Conservation (phyloP, 2,113 vertebrate species). For the Halcyon malimbica region DNA sequence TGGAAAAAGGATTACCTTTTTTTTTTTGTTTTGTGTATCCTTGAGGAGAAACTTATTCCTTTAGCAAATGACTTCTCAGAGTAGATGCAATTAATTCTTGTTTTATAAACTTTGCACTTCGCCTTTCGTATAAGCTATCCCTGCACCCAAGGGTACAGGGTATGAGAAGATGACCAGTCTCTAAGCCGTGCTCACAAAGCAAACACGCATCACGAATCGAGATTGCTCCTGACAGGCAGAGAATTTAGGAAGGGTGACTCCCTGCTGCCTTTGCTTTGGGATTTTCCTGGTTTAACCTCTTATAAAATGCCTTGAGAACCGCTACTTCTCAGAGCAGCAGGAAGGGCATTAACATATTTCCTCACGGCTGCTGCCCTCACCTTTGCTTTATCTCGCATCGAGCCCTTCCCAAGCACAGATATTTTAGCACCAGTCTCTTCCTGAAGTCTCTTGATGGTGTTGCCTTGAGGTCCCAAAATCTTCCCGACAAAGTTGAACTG, state of each 20-base stretch:
- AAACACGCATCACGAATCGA: not conserved
- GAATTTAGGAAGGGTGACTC: not conserved
- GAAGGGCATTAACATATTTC: not conserved
- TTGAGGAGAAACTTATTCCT: not conserved
- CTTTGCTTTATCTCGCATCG: slow-evolving; percentile 97
- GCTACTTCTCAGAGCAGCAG: fast-evolving
- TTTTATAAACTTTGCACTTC: not conserved
- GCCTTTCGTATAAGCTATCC: not conserved
- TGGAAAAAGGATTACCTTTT: not conserved
- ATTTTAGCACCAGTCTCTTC: slow-evolving; percentile 89
- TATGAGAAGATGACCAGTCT: not conserved
- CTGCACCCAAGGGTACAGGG: not conserved
- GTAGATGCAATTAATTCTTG: not conserved
- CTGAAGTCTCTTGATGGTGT: slow-evolving; percentile 91
- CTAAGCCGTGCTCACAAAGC: not conserved
- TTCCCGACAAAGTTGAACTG: slow-evolving; percentile 99
- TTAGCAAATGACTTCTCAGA: not conserved
- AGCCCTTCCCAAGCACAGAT: slow-evolving; percentile 94
- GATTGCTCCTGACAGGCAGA: not conserved
- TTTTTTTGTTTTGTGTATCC: too few relatives aligned
- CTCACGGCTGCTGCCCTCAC: slow-evolving; percentile 56
- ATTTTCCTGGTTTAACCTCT: not conserved
- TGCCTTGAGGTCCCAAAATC: slow-evolving; percentile 97
- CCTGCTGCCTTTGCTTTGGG: not conserved
- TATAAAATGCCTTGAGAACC: not conserved